phyloP scores from a whole-genome alignment of 2,797 vertebrate genomes.

The Pseudotriccus pelzelni region DNA sequence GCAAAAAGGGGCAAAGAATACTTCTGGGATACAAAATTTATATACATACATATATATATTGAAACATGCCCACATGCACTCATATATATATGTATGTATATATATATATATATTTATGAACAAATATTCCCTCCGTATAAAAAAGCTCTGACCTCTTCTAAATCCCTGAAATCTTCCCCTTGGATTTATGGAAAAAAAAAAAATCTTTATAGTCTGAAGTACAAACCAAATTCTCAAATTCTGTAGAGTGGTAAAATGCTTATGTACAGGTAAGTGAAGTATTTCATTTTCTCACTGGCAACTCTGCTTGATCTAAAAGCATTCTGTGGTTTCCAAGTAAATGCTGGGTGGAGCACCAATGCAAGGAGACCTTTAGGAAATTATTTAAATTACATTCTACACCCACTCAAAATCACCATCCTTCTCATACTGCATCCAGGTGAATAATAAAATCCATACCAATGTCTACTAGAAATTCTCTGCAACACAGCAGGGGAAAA shows the following conservation, averaged over 20 bases:
- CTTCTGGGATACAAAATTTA: slow-evolving; percentile 63
- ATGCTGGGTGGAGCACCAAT: slow-evolving; percentile 36
- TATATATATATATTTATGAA: slow-evolving; percentile 50
- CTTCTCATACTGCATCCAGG: neutral
- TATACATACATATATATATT: slow-evolving; percentile 75
- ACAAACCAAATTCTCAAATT: neutral
- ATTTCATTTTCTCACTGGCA: neutral
- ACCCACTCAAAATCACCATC: slow-evolving; percentile 6
- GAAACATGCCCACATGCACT: neutral
- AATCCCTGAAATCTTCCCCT: slow-evolving; percentile 74
- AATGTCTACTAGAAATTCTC: neutral
- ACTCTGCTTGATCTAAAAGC: neutral
- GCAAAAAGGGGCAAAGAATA: slow-evolving; percentile 46
- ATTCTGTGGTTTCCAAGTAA: slow-evolving; percentile 21
- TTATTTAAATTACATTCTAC: slow-evolving; percentile 20
- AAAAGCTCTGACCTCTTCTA: slow-evolving; percentile 66
- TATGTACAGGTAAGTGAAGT: neutral
- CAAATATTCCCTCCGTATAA: slow-evolving; percentile 66
- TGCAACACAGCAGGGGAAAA: neutral
- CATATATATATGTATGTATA: slow-evolving; percentile 57
- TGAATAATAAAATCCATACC: neutral
- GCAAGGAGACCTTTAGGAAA: slow-evolving; percentile 40
- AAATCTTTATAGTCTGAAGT: neutral
- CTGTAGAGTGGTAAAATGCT: neutral
- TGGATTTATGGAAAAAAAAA: slow-evolving; percentile 39